Conservation (phyloP, 2,888 invertebrate genomes). For the Trichopoda pennipes region DNA sequence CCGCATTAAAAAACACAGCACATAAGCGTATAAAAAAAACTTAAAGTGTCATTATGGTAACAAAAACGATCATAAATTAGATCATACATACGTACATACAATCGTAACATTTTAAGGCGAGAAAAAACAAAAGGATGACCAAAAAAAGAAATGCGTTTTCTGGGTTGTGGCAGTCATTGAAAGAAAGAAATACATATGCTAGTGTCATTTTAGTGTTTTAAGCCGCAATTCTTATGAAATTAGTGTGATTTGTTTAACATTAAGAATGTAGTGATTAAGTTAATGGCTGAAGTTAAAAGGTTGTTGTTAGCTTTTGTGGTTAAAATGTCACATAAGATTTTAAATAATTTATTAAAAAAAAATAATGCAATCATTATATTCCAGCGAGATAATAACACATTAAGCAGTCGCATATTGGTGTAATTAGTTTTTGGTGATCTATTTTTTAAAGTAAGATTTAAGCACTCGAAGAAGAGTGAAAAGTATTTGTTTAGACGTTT, state of each 20-base stretch:
- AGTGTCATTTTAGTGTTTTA: conserved; percentile 2
- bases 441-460: too few relatives aligned
- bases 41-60: conserved; percentile 59
- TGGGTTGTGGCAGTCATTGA: conserved; percentile 32
- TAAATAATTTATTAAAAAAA: not conserved
- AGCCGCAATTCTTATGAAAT: conserved; percentile 29
- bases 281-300: conserved; percentile 19
- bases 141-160: conserved; percentile 26
- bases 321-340: not conserved
- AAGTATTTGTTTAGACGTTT: too few relatives aligned
- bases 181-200: conserved; percentile 7
- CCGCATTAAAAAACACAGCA: conserved; percentile 27
- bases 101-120: not conserved
- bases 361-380: not conserved
- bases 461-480: too few relatives aligned
- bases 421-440: too few relatives aligned
- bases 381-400: too few relatives aligned
- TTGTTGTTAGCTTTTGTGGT: not conserved
- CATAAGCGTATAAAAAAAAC: conserved; percentile 31
- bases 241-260: conserved; percentile 35
- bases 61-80: conserved; percentile 60
- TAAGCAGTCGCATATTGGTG: too few relatives aligned
- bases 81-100: conserved; percentile 24
- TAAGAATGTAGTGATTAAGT: conserved; percentile 36
- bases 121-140: conserved; percentile 37